These are phyloP conservation scores for Ptilorrhoa leucosticta DNA, from an alignment of 2,113 vertebrate species.

Conservation along the genomic window DNA sequence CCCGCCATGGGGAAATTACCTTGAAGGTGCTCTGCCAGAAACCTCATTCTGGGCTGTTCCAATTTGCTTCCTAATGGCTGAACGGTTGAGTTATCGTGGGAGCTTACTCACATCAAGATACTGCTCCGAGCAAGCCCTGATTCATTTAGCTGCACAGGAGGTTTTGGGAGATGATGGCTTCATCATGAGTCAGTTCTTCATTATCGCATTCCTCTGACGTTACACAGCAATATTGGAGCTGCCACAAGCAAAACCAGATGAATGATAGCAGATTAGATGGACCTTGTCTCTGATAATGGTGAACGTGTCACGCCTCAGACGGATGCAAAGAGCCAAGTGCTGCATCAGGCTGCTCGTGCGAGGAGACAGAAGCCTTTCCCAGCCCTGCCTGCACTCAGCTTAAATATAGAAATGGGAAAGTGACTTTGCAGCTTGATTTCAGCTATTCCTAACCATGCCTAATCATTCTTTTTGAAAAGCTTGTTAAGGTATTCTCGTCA, in stretches of 20 bases:
- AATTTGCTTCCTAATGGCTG: conserved; percentile 20
- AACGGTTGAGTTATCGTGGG: conserved; percentile 12
- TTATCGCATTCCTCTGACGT: conserved; percentile 43
- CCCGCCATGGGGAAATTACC: not conserved
- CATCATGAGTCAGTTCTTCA: conserved; percentile 55
- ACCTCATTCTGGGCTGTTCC: not conserved
- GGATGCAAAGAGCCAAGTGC: not conserved
- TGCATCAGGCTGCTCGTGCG: not conserved
- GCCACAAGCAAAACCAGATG: conserved; percentile 7
- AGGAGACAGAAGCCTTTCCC: not conserved
- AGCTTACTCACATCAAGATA: conserved; percentile 53
- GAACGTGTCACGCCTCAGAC: not conserved
- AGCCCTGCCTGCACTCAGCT: not conserved
- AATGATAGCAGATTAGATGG: conserved; percentile 12
- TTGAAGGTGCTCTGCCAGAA: conserved; percentile 24
- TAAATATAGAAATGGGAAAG: not conserved
- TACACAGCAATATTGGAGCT: conserved; percentile 16
- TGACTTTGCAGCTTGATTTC: conserved; percentile 42
- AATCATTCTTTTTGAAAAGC: conserved; percentile 47
- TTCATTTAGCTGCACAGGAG: conserved; percentile 37
- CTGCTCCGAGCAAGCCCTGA: conserved; percentile 12
- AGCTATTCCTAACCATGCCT: not conserved
- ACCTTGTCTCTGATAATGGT: conserved; percentile 8
- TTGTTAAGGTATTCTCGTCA: conserved; percentile 55
- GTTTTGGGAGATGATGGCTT: conserved; percentile 54